Evolutionary conservation across 1,140 invertebrate species (phyloP).

Genomic region (Macrotrachela quadricornifera): DNA sequence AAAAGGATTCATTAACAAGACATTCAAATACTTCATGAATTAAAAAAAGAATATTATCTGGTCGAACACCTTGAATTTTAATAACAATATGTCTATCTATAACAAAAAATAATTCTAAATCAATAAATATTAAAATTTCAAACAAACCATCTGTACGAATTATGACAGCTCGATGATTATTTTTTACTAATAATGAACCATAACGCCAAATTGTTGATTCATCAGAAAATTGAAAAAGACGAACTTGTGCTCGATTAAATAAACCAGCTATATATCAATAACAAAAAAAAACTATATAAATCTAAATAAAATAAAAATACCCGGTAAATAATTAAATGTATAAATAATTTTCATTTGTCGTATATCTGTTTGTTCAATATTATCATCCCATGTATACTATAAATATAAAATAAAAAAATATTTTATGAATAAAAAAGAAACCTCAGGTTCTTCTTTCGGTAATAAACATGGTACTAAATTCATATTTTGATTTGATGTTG

Average conservation of each 20-base stretch:
- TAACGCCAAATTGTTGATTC: constrained; percentile 23
- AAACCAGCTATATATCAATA: constrained; percentile 16
- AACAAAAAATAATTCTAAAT: too few relatives aligned
- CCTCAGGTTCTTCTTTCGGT: constrained; percentile 16
- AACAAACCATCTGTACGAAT: constrained; percentile 14
- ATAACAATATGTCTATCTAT: constrained; percentile 19
- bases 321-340: constrained; percentile 18
- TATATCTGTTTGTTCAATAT: constrained; percentile 11
- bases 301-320: too few relatives aligned
- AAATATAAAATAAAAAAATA: background rate
- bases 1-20: constrained; percentile 24
- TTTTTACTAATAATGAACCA: constrained; percentile 24
- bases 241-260: constrained; percentile 29
- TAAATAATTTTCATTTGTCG: constrained; percentile 20
- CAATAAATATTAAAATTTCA: too few relatives aligned
- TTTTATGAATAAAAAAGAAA: background rate
- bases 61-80: constrained; percentile 20
- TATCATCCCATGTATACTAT: constrained; percentile 18
- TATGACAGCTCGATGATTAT: constrained; percentile 21
- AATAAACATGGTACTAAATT: constrained; percentile 27
- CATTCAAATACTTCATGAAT: constrained; percentile 25
- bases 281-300: too few relatives aligned
- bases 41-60: constrained; percentile 24
- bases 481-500: constrained; percentile 15
- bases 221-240: constrained; percentile 23